phyloP scores from a whole-genome alignment of 2,113 vertebrate species.

The Pandion haliaetus region DNA sequence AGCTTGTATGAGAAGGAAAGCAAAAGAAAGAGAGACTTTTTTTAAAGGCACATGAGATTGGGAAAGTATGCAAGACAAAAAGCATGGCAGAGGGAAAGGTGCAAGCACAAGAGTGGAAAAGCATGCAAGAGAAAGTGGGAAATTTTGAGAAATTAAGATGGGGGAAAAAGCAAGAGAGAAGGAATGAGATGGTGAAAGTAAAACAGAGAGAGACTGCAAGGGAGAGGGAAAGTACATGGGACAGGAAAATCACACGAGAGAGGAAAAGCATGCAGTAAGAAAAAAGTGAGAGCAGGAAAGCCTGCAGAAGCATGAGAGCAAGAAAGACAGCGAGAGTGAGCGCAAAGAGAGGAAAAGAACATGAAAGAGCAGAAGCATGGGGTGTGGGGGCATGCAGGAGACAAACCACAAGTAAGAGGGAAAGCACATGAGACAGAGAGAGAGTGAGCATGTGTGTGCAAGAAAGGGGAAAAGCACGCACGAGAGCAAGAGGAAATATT shows the following conservation, averaged over 20 bases:
- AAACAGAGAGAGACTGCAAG: neutral
- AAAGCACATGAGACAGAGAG: neutral
- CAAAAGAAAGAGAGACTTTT: neutral
- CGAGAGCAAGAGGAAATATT: neutral
- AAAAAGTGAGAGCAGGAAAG: neutral
- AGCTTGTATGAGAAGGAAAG: neutral
- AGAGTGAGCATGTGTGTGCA: neutral
- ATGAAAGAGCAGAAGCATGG: neutral
- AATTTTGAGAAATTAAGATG: neutral
- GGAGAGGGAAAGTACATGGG: neutral
- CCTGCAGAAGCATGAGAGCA: neutral
- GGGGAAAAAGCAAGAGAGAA: neutral
- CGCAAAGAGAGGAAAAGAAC: neutral
- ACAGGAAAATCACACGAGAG: neutral
- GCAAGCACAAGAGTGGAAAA: neutral
- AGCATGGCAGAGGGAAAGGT: neutral
- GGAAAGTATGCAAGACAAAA: neutral
- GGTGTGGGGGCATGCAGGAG: neutral
- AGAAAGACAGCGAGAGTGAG: neutral
- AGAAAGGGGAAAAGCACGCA: neutral
- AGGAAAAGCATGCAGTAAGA: neutral
- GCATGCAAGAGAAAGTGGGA: neutral
- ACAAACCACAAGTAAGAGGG: neutral
- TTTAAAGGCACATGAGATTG: neutral
- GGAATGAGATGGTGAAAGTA: neutral